Evolutionary conservation across 1,140 invertebrate species (phyloP).

Genomic region (Ladona fulva): DNA sequence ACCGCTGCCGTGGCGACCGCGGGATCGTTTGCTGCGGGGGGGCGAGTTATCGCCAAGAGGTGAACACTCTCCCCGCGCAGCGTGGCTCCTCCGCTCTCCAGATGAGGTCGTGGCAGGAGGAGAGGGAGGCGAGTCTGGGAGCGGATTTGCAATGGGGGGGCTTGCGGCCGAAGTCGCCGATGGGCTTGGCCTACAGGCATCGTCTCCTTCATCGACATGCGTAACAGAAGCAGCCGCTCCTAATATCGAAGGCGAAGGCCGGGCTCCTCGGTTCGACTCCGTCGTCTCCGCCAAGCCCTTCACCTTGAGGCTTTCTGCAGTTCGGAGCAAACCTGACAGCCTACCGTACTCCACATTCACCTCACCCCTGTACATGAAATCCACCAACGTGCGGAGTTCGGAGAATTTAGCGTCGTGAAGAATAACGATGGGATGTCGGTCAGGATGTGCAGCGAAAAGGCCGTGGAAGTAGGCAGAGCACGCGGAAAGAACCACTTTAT

Average conservation of each 20-base stretch:
- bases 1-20: conserved; percentile 21
- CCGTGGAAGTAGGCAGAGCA: conserved; percentile 91
- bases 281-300: conserved; percentile 89
- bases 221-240: not conserved
- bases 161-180: conserved; percentile 5
- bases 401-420: conserved; percentile 85
- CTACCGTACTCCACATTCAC: conserved; percentile 90
- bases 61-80: not conserved
- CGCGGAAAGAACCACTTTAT: conserved; percentile 90
- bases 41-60: conserved; percentile 15
- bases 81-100: not conserved
- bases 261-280: conserved; percentile 33
- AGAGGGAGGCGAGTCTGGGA: not conserved
- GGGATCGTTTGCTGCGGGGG: conserved; percentile 12
- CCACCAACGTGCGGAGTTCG: conserved; percentile 80
- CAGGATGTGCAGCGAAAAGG: conserved; percentile 79
- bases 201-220: conserved; percentile 10
- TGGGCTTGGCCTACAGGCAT: not conserved
- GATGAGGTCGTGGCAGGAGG: not conserved
- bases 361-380: conserved; percentile 95
- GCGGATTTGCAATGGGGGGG: conserved; percentile 5
- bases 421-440: conserved; percentile 85
- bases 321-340: conserved; percentile 80
- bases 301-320: conserved; percentile 84
- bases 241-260: not conserved